Conservation (phyloP, 2,888 invertebrate genomes). For the Catocala sponsa region DNA sequence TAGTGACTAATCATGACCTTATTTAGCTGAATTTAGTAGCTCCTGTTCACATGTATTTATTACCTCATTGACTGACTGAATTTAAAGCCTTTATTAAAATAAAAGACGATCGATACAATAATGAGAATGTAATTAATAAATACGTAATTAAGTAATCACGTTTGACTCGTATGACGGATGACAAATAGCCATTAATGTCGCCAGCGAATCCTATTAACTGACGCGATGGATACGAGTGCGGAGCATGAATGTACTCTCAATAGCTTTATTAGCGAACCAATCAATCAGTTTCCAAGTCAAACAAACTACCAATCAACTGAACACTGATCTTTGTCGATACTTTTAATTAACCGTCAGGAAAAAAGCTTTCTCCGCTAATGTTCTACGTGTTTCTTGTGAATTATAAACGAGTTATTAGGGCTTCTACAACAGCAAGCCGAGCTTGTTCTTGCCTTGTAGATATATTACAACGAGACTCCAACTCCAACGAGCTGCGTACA, state of each 20-base stretch:
- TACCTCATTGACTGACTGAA: too few species aligned
- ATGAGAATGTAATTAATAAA: slow-evolving; percentile 54
- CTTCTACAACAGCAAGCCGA: slow-evolving; percentile 8
- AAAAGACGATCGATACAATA: slow-evolving; percentile 37
- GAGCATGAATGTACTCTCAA: slow-evolving; percentile 62
- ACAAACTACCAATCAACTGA: slow-evolving; percentile 72
- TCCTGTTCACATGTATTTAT: too few species aligned
- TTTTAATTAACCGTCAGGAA: slow-evolving; percentile 53
- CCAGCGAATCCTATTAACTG: slow-evolving; percentile 69
- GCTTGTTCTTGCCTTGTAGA: slow-evolving; percentile 14
- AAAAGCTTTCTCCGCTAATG: slow-evolving; percentile 36
- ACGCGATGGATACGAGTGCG: slow-evolving; percentile 55
- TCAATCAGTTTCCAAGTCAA: slow-evolving; percentile 71
- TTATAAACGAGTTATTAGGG: slow-evolving; percentile 34
- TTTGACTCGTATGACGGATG: slow-evolving; percentile 75
- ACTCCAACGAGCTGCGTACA: slow-evolving; percentile 13
- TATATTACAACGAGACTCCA: slow-evolving; percentile 12
- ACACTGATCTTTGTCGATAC: slow-evolving; percentile 57
- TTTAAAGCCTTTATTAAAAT: slow-evolving; percentile 26
- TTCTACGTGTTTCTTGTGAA: slow-evolving; percentile 38
- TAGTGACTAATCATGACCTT: too few species aligned
- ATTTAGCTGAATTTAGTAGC: too few species aligned
- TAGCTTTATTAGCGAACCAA: slow-evolving; percentile 73
- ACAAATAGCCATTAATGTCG: slow-evolving; percentile 82
- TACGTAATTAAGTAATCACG: slow-evolving; percentile 76